Conservation (phyloP, 2,797 vertebrate genomes). For the Tangara arthus region DNA sequence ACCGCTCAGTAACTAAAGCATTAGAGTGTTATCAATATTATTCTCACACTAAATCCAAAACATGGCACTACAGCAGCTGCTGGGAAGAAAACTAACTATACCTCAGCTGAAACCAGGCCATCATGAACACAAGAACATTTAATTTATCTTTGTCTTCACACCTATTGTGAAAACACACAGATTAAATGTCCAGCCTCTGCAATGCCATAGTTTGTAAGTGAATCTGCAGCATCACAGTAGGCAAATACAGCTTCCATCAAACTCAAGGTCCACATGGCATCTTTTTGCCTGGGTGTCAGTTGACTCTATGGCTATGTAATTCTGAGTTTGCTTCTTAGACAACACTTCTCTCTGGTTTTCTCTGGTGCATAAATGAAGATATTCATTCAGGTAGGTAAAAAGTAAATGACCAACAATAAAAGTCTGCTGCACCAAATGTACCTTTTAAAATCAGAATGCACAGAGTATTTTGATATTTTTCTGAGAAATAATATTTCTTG, state of each 20-base stretch:
- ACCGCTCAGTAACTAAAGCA: background rate
- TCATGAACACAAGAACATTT: background rate
- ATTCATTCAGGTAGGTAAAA: background rate
- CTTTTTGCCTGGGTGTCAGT: background rate
- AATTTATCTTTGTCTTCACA: background rate
- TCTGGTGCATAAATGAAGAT: background rate
- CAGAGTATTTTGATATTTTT: background rate
- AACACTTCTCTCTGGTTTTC: background rate
- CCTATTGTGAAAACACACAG: background rate
- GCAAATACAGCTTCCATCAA: background rate
- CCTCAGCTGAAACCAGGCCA: background rate
- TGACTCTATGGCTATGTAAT: background rate
- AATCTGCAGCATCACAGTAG: background rate
- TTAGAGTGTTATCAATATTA: background rate
- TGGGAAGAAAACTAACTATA: background rate
- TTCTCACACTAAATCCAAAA: background rate
- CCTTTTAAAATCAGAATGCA: background rate
- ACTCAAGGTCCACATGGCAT: no score
- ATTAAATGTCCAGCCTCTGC: background rate
- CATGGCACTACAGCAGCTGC: background rate
- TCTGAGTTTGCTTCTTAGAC: background rate
- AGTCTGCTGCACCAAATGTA: background rate
- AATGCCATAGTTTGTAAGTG: fast-evolving
- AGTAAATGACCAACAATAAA: background rate
- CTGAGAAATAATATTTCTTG: background rate